phyloP scores from a whole-genome alignment of 1,140 invertebrate genomes.

The Drosophila eugracilis region DNA sequence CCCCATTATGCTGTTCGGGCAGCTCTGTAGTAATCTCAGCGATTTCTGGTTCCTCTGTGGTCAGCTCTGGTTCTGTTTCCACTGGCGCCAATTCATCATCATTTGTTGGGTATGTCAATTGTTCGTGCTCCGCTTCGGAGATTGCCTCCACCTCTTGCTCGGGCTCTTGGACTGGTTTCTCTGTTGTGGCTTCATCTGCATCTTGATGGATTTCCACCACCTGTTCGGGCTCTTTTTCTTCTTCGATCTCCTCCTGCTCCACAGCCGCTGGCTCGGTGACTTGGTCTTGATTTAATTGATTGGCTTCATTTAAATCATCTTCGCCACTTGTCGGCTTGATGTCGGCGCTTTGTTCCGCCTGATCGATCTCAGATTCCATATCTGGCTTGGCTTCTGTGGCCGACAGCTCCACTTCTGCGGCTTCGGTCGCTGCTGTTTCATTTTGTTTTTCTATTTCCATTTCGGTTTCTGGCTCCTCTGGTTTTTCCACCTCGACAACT shows the following conservation, averaged over 20 bases:
- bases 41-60: conserved; percentile 55
- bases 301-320: conserved; percentile 83
- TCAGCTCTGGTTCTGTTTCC: conserved; percentile 37
- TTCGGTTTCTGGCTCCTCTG: conserved; percentile 39
- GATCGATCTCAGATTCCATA: conserved; percentile 49
- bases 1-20: conserved; percentile 7
- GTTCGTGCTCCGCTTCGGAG: conserved; percentile 73
- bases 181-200: conserved; percentile 48
- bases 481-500: conserved; percentile 20
- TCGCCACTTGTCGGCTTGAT: conserved; percentile 74
- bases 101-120: conserved; percentile 82
- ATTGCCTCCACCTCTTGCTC: conserved; percentile 57
- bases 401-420: conserved; percentile 27
- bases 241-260: conserved; percentile 8
- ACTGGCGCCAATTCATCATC: conserved; percentile 82
- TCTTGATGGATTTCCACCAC: conserved; percentile 48
- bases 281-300: conserved; percentile 75
- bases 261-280: conserved; percentile 23
- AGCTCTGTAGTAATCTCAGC: conserved; percentile 30
- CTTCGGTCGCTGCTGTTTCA: conserved; percentile 21
- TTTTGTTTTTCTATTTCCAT: conserved; percentile 49
- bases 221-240: conserved; percentile 28
- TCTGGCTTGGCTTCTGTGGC: conserved; percentile 19
- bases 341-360: conserved; percentile 74
- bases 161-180: conserved; percentile 39